Conservation (phyloP, 2,888 invertebrate genomes). For the Pristionchus entomophagus region DNA sequence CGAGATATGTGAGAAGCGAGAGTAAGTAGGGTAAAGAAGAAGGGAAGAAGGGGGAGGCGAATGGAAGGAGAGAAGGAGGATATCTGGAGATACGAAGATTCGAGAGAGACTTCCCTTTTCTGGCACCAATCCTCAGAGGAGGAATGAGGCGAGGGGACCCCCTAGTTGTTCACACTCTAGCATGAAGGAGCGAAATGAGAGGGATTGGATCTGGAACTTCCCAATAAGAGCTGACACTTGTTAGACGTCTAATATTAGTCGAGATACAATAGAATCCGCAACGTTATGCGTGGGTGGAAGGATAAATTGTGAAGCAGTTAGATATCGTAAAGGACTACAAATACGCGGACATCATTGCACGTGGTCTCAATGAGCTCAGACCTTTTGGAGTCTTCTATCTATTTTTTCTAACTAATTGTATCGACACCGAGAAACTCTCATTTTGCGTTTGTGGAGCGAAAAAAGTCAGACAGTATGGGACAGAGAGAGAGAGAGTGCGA, state of each 20-base stretch:
- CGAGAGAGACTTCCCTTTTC: background rate
- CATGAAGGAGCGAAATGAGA: background rate
- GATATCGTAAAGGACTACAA: too few relatives aligned
- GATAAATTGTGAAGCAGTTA: too few relatives aligned
- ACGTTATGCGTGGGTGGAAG: too few relatives aligned
- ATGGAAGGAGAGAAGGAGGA: conserved; percentile 36
- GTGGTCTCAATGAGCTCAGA: too few relatives aligned
- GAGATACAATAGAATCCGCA: too few relatives aligned
- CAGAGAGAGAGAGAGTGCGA: too few relatives aligned
- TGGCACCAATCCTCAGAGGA: conserved; percentile 12
- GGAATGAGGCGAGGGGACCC: background rate
- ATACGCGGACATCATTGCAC: too few relatives aligned
- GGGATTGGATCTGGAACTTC: background rate
- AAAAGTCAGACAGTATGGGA: too few relatives aligned
- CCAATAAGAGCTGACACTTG: too few relatives aligned
- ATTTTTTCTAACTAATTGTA: too few relatives aligned
- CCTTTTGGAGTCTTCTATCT: too few relatives aligned
- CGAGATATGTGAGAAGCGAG: conserved; percentile 40
- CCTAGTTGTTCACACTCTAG: background rate
- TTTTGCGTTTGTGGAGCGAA: background rate
- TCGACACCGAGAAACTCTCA: background rate
- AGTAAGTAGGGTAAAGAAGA: conserved; percentile 34
- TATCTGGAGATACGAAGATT: conserved; percentile 30
- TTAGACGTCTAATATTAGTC: too few relatives aligned
- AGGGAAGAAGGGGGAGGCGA: background rate